Evolutionary conservation across 2,888 invertebrate genomes (phyloP).

Genomic region (Cantharis nigra): DNA sequence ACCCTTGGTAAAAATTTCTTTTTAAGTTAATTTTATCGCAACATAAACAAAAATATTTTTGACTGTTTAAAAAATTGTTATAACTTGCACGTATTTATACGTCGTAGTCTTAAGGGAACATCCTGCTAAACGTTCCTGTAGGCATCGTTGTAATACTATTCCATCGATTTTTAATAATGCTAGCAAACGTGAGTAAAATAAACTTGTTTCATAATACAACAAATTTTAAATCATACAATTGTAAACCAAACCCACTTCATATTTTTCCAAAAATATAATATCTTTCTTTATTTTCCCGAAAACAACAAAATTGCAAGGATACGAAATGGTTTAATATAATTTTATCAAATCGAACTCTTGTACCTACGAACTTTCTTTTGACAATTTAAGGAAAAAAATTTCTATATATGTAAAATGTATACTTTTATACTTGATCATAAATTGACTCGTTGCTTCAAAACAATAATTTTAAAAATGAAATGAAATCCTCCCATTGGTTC

Average conservation of each 20-base stretch:
- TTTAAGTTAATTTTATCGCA: background rate
- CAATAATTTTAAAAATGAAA: no score
- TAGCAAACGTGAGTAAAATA: slow-evolving; percentile 28
- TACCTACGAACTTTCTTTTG: slow-evolving; percentile 2
- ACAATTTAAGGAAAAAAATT: slow-evolving; percentile 6
- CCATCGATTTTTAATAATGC: slow-evolving; percentile 34
- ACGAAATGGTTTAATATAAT: slow-evolving; percentile 10
- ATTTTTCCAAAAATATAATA: background rate
- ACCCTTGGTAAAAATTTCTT: background rate
- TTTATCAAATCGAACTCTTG: background rate
- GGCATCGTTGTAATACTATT: slow-evolving; percentile 29
- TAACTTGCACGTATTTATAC: slow-evolving; percentile 25
- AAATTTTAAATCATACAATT: background rate
- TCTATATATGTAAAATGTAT: slow-evolving; percentile 3
- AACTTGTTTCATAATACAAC: slow-evolving; percentile 6
- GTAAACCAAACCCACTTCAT: background rate
- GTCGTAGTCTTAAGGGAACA: slow-evolving; percentile 27
- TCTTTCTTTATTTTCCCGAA: background rate
- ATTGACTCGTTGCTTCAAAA: background rate
- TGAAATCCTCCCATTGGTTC: no score
- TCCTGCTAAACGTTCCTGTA: slow-evolving; percentile 31
- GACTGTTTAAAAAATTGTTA: slow-evolving; percentile 17
- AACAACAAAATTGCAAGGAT: slow-evolving; percentile 6
- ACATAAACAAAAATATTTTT: background rate
- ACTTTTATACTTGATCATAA: background rate